phyloP scores from a whole-genome alignment of 2,888 invertebrate species.

The Iselma pallidipennis region DNA sequence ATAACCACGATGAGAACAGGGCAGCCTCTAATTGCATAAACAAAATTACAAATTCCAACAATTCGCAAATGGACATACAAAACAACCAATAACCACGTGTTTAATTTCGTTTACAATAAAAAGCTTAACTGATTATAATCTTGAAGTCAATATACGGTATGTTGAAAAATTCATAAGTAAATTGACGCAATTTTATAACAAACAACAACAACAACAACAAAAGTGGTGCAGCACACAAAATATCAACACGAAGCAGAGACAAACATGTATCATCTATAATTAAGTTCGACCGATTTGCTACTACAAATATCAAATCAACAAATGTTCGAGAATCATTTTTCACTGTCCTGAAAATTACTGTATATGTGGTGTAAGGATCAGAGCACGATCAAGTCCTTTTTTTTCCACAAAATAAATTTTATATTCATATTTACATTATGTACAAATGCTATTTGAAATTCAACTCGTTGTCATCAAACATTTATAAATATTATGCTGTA shows the following conservation, averaged over 20 bases:
- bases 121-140: not conserved
- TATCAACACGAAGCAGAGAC: too few relatives aligned
- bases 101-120: constrained; percentile 6
- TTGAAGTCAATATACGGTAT: too few relatives aligned
- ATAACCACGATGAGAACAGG: constrained; percentile 45
- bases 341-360: too few relatives aligned
- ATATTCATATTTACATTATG: not conserved
- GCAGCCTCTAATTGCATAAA: constrained; percentile 33
- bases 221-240: too few relatives aligned
- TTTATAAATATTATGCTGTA: not conserved
- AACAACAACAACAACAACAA: too few relatives aligned
- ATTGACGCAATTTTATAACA: too few relatives aligned
- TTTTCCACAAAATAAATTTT: not conserved
- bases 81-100: constrained; percentile 17
- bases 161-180: too few relatives aligned
- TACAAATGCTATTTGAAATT: not conserved
- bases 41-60: constrained; percentile 23
- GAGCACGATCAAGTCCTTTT: not conserved
- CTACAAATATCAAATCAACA: not conserved
- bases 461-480: not conserved
- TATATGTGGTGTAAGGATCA: not conserved
- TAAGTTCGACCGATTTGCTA: not conserved
- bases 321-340: not conserved
- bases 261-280: too few relatives aligned
- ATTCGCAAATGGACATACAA: constrained; percentile 6